phyloP scores from a whole-genome alignment of 92 coral and sea anemone species.

The Pocillopora meandrina region DNA sequence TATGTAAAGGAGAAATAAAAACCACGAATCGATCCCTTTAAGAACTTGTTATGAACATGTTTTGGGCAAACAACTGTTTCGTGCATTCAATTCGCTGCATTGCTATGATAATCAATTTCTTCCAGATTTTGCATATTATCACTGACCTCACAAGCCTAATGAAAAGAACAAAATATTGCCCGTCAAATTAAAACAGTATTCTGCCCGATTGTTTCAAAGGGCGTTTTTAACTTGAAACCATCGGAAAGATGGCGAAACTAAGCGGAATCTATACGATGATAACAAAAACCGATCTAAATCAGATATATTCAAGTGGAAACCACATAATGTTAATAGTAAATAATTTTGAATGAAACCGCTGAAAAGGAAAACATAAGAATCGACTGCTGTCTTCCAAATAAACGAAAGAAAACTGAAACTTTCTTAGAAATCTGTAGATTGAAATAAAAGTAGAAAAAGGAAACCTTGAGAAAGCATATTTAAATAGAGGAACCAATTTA shows the following conservation, averaged over 20 bases:
- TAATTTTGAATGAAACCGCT: too few relatives aligned
- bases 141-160: background rate
- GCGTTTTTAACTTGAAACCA: background rate
- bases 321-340: background rate
- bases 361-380: too few relatives aligned
- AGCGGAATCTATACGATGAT: background rate
- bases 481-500: too few relatives aligned
- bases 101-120: background rate
- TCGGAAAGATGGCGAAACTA: background rate
- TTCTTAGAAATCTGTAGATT: too few relatives aligned
- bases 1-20: background rate
- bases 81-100: background rate
- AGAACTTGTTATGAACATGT: background rate
- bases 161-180: background rate
- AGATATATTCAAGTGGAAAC: background rate
- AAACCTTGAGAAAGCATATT: too few relatives aligned
- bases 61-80: background rate
- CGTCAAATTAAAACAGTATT: background rate
- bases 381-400: too few relatives aligned
- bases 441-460: too few relatives aligned
- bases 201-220: background rate
- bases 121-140: background rate
- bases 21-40: conserved; percentile 17
- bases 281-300: background rate
- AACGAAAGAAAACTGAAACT: too few relatives aligned